Base-by-base conservation (phyloP, 2,797 vertebrate species). In the Gallinago nigripennis region DNA sequence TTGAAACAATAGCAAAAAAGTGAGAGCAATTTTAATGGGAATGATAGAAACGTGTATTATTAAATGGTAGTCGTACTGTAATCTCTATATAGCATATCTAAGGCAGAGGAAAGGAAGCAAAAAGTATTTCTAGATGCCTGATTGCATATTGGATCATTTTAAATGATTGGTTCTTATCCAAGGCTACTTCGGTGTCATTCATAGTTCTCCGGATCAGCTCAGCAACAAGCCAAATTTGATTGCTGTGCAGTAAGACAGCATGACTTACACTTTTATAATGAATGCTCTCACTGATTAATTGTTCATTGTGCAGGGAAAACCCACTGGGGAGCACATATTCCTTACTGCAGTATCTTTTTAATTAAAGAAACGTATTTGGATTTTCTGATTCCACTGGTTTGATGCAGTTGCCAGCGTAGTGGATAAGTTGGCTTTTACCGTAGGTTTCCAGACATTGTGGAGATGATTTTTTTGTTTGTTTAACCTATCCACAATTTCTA, bases 221-320 rank as follows among this genome's bases (percentile, higher is more conserved):
- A 88, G 63, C 71, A 87, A 80, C 69, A 86, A 75, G 43, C 31
- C 69, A 65, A 31, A 73, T 93, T 70, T 75, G 65, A 77, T 90
- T 78, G 48, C 66, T 82, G 12, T 91, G 76, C 51, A 68, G 50
- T 68, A 94, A 85, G 78, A 56, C 60, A 76, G 57, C 54, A 78
- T 75, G 81, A 82, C 30, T 95, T 92, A 69, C 35, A 50, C 43
- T 86, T 95, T 23, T 33, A 33, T 68, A 86, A 90, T 48, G 43
- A 92, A 50, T 68, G 35, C 16, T 85, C 50, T 91, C 41, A 6
- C 79, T 94, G 87, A 92, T 82, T 79, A 85, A 91, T 83, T 51
- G 33, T 33, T 85, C 53, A 68, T 23, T 84, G 21, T 84, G 58
- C 28, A 77, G 35, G 63, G 56, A 69, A 72, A 58, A 70, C 27